Base-by-base conservation (phyloP, 2,113 vertebrate genomes). In the Brachirus orientalis region DNA sequence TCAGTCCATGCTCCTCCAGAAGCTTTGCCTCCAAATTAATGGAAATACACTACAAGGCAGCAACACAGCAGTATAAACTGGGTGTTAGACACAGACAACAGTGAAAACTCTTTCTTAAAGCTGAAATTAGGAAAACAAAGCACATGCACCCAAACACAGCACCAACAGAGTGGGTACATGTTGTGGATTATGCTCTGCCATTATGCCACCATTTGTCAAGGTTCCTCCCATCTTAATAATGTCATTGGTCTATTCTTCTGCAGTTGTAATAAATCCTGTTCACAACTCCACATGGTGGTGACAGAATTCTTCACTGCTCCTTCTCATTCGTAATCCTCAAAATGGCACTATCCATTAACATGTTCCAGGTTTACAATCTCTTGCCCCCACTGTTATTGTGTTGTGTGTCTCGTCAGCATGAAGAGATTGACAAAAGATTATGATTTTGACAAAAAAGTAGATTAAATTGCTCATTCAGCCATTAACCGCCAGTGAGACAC, bases 401-500 rank as follows among this genome's bases (percentile, higher is more conserved):
- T 43, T 10, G n/a, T n/a, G n/a, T n/a, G n/a, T n/a, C n/a, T n/a
- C n/a, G n/a, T n/a, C n/a, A 37, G 36, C 36, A 37, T 37, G 36
- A 37, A 37, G 38, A 40, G 38, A 40, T 40, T 10, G 28, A 28
- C 3, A 2, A 28, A 28, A 28, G 28, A 28, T 28, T 40, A 40
- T 40, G 38, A 43, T 43, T 43, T 43, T 43, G 40, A 43, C 40
- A 12, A 13, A 5, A n/a, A 9, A 43, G 11, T 14, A 13, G 8
- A 12, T 43, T 43, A 14, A 13, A 43, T 43, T 14, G 10, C 40
- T 43, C 40, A 13, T 14, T 43, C 40, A 14, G 12, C 14, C 40
- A 43, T 73, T 59, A 46, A 54, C 53, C 28, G 14, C 37, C 45
- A 41, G 50, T 43, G 35, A 62, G 69, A 59, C 69, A 63, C 83